A percentile compares a stretch with the other conserved stretches of the same genome.
phyloP scores from a whole-genome alignment of 2,113 vertebrate species.

The Eptatretus burgeri region DNA sequence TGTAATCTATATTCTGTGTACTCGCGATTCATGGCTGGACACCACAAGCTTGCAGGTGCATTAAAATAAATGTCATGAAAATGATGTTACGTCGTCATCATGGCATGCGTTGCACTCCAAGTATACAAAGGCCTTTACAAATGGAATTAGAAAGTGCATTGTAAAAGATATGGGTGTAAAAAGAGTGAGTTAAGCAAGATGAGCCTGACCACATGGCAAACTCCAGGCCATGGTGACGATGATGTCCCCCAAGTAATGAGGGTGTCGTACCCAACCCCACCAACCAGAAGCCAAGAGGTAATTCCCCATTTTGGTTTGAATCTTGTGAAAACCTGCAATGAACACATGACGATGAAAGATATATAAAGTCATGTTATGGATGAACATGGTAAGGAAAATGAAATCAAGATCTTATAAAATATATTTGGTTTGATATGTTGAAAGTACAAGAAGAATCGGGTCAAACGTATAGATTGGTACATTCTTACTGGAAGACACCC shows the following conservation, averaged over 20 bases:
- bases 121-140: no score
- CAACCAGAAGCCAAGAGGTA: slow-evolving; percentile 14
- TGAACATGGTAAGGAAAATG: not conserved
- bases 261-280: slow-evolving; percentile 16
- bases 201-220: slow-evolving; percentile 13
- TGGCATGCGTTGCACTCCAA: no score
- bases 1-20: no score
- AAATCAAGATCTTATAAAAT: not conserved
- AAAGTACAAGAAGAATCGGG: no score
- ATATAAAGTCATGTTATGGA: not conserved
- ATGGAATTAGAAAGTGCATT: no score
- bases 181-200: not conserved
- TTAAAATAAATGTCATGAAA: no score
- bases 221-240: slow-evolving; percentile 13
- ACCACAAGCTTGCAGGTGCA: no score
- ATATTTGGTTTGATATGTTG: not conserved
- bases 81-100: no score
- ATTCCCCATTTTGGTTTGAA: slow-evolving; percentile 12
- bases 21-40: no score
- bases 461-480: no score
- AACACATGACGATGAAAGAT: not conserved
- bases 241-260: slow-evolving; percentile 14
- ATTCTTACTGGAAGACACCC: no score
- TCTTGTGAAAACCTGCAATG: slow-evolving; percentile 11
- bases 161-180: no score